These are phyloP conservation scores for Alviniconcha marisindica DNA, from an alignment of 1,140 invertebrate genomes.

Conservation along the genomic window DNA sequence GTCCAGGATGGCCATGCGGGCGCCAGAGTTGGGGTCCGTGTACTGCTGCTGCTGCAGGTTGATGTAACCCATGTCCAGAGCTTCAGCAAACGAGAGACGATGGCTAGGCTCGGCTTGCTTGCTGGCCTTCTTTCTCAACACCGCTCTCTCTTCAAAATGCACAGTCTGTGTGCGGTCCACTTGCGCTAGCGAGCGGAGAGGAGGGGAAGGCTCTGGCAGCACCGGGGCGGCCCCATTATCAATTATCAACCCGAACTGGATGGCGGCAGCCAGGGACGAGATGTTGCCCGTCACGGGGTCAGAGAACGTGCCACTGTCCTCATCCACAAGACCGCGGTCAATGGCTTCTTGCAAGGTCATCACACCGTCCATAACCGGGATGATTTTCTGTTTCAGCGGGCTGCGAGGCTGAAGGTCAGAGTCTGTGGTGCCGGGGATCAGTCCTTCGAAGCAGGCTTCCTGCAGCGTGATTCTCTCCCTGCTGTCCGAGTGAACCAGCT, in stretches of 20 bases:
- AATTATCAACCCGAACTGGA: conserved; percentile 79
- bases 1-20: conserved; percentile 86
- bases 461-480: conserved; percentile 64
- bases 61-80: conserved; percentile 80
- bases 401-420: conserved; percentile 32
- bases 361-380: conserved; percentile 4
- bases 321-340: conserved; percentile 83
- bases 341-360: conserved; percentile 65
- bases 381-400: conserved; percentile 17
- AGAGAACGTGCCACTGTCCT: conserved; percentile 82
- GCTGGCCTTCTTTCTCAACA: conserved; percentile 38
- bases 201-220: conserved; percentile 23
- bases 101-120: conserved; percentile 43
- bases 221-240: conserved; percentile 43
- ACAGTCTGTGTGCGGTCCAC: conserved; percentile 13
- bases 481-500: conserved; percentile 78
- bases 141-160: conserved; percentile 33
- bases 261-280: conserved; percentile 88
- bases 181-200: not conserved
- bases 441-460: conserved; percentile 66
- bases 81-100: conserved; percentile 70
- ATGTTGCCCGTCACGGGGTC: conserved; percentile 89
- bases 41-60: conserved; percentile 84
- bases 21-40: conserved; percentile 88
- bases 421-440: conserved; percentile 59